Evolutionary conservation across 1,140 invertebrate genomes (phyloP), one percentile per base, ranked within the genome.

Genomic region (Ostrea edulis): DNA sequence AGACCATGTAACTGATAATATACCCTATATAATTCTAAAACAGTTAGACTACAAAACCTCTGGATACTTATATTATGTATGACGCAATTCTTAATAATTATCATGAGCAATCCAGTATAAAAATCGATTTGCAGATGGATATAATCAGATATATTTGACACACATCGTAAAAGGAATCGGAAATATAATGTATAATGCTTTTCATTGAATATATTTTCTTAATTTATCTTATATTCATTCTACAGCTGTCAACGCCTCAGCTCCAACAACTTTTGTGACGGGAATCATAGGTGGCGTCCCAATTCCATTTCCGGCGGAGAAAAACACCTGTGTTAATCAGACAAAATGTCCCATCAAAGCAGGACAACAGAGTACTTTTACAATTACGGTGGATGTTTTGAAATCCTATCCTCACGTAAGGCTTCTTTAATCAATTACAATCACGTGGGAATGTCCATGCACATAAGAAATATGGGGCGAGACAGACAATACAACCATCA

Each of bases 271-370:
- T 2, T 14, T 22, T 14, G n/a, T 84, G 54, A 53, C 82, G n/a
- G 82, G 82, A 11, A 84, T 84, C 82, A 84, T 84, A 54, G 52
- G 51, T 20, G 52, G 52, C 52, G 51, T 84, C 54, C 82, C 82
- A 20, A 44, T 84, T 25, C 17, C 52, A 14, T 84, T 84, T 84
- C 82, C 82, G 20, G 82, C 54, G n/a, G 44, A 53, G 25, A 55
- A 52, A 22, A 44, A 84, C n/a, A 54, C 52, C 8, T 84, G 82
- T 84, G n/a, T n/a, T 3, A 4, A 22, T 35, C 68, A 77, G 29
- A 77, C 68, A 35, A 25, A 77, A 17, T 77, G 68, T 12, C 68
- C 68, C 35, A 29, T 77, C 8, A 8, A 77, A 9, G 22, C 68
- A 77, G 68, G 25, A 14, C 9, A 77, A 25, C 25, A 35, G 12